These are phyloP conservation scores for Amniataba percoides DNA, from an alignment of 2,797 vertebrate species.

Conservation along the genomic window DNA sequence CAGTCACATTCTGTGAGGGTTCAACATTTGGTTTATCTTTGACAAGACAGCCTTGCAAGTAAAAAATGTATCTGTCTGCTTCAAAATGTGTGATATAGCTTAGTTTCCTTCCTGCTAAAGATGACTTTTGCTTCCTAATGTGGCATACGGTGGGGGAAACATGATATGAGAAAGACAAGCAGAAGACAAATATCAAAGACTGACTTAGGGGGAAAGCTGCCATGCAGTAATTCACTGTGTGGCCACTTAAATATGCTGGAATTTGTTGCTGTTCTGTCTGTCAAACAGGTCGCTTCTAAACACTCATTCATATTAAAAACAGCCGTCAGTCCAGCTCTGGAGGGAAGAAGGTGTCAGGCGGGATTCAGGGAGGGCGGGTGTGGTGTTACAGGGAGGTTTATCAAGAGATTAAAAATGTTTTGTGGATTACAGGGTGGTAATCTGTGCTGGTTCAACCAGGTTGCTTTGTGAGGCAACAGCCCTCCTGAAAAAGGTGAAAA, in stretches of 20 bases:
- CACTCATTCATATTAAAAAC: conserved; percentile 22
- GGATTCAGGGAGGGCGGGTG: conserved; percentile 7
- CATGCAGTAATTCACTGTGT: not conserved
- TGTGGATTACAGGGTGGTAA: conserved; percentile 79
- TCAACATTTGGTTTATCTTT: not conserved
- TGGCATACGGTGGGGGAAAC: conserved; percentile 10
- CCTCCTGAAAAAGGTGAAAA: conserved; percentile 54
- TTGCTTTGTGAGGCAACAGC: conserved; percentile 57
- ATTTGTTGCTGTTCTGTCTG: conserved; percentile 17
- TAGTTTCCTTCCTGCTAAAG: conserved; percentile 46
- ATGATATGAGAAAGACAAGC: conserved; percentile 42
- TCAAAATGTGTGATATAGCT: not conserved
- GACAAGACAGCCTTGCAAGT: not conserved
- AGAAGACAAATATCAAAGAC: conserved; percentile 15
- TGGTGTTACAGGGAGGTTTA: conserved; percentile 53
- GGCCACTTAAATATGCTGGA: not conserved
- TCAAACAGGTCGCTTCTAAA: conserved; percentile 30
- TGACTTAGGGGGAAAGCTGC: not conserved
- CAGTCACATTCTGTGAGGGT: not conserved
- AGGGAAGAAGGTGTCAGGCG: not conserved
- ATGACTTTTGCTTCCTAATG: conserved; percentile 45
- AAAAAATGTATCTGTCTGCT: not conserved
- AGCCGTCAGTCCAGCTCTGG: not conserved
- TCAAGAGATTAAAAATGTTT: conserved; percentile 79
- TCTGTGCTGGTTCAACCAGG: conserved; percentile 74